These are phyloP conservation scores for Ceratoteleas bidentatus DNA, from an alignment of 1,140 invertebrate genomes.

Conservation along the genomic window DNA sequence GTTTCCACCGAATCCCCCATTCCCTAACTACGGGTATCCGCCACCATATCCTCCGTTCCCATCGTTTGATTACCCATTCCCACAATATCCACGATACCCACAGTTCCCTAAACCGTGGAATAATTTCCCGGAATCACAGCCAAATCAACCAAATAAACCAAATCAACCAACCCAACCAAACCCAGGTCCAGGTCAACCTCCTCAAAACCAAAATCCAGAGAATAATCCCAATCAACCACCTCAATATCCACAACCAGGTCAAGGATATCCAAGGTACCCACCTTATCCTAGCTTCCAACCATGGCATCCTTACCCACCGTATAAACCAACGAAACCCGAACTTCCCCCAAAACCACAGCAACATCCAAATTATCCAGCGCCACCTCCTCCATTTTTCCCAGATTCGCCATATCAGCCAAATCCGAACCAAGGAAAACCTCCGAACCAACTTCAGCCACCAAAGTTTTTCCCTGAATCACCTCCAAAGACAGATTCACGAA, in stretches of 20 bases:
- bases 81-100: conserved; percentile 18
- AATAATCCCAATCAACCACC: conserved; percentile 3
- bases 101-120: conserved; percentile 43
- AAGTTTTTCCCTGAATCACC: conserved; percentile 52
- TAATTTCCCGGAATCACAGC: conserved; percentile 25
- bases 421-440: conserved; percentile 31
- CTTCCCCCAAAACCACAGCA: conserved; percentile 16
- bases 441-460: conserved; percentile 16
- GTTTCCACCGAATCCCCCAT: conserved; percentile 10
- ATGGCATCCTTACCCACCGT: conserved; percentile 51
- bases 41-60: conserved; percentile 12
- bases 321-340: conserved; percentile 35
- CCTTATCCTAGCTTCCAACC: conserved; percentile 51
- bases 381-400: conserved; percentile 32
- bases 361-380: conserved; percentile 11
- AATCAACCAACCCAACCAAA: too few relatives aligned
- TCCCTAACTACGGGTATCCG: conserved; percentile 35
- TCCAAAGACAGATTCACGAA: conserved; percentile 18
- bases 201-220: conserved; percentile 16
- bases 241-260: neutral
- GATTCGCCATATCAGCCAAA: conserved; percentile 9
- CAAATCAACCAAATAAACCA: conserved; percentile 1
- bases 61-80: conserved; percentile 17
- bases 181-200: conserved; percentile 5
- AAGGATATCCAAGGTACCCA: conserved; percentile 48